phyloP scores from a whole-genome alignment of 2,113 vertebrate genomes.

The Oceanites oceanicus region DNA sequence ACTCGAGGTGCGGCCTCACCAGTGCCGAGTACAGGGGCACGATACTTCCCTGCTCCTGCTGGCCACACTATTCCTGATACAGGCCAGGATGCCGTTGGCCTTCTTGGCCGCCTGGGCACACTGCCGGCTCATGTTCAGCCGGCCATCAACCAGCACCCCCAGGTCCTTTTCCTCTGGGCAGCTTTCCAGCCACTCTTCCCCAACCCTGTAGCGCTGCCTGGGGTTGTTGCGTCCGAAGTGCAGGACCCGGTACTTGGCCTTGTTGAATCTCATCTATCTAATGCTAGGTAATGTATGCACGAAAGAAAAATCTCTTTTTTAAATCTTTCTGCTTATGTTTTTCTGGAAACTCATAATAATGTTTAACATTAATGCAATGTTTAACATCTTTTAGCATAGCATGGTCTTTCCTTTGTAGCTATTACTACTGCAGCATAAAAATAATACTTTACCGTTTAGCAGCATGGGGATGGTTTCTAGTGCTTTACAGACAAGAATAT shows the following conservation, averaged over 20 bases:
- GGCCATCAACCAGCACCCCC: rapidly evolving
- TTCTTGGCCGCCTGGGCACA: not conserved
- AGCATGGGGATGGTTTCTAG: not conserved
- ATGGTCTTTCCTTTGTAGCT: not conserved
- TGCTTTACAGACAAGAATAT: not conserved
- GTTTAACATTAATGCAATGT: not conserved
- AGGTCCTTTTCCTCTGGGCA: not conserved
- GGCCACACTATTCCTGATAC: rapidly evolving
- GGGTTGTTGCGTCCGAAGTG: not conserved
- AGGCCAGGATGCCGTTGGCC: not conserved
- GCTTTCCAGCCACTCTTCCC: not conserved
- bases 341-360: not conserved
- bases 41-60: rapidly evolving
- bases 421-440: not conserved
- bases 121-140: rapidly evolving
- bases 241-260: not conserved
- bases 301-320: not conserved
- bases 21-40: rapidly evolving
- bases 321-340: not conserved
- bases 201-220: rapidly evolving
- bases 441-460: not conserved
- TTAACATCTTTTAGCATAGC: not conserved
- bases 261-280: not conserved
- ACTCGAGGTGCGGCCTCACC: rapidly evolving
- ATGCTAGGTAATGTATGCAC: not conserved